Evolutionary conservation across 2,888 invertebrate genomes (phyloP), one percentile per base, ranked within the genome.

Genomic region (Philaethria dido): DNA sequence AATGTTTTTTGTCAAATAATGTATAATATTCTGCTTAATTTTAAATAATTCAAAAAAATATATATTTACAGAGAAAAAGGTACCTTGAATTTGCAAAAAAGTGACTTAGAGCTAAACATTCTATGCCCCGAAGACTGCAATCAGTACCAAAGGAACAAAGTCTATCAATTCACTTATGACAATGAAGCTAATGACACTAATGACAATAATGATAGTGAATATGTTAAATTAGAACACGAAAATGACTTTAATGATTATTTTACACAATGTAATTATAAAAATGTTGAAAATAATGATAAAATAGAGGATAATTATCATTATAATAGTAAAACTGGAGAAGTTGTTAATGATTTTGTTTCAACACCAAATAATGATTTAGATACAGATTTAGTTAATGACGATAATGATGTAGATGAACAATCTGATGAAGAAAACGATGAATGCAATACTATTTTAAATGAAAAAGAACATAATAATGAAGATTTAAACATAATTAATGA

Each of bases 111-210:
- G 65, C 71, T 79, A 0, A 71, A 81, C 1, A 79, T 82, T 0
- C 54, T 89, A 4, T 90, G 90, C 55, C 68, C 81, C 0, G 85
- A 89, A 39, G 84, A 86, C n/a, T 91, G 89, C 36, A 70, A 76
- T 3, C 68, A 76, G n/a, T 72, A 77, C 16, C 75, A 73, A 25
- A 64, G 72, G 22, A 52, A 29, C 6, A 68, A 66, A 22, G 18
- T 50, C 1, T 70, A 71, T 70, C 52, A 79, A 69, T 70, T 75
- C 72, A 45, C 77, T 6, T 65, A 74, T 33, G 74, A 70, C 57
- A 76, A 76, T 64, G 72, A 74, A 36, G 74, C 74, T 9, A 75
- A 72, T 48, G 68, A 73, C 1, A 66, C 70, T 59, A 69, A 70
- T 3, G 67, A 73, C 36, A 67, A 59, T 33, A 72, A 73, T 63